phyloP scores from a whole-genome alignment of 2,888 invertebrate genomes.

The Clusia tigrina region DNA sequence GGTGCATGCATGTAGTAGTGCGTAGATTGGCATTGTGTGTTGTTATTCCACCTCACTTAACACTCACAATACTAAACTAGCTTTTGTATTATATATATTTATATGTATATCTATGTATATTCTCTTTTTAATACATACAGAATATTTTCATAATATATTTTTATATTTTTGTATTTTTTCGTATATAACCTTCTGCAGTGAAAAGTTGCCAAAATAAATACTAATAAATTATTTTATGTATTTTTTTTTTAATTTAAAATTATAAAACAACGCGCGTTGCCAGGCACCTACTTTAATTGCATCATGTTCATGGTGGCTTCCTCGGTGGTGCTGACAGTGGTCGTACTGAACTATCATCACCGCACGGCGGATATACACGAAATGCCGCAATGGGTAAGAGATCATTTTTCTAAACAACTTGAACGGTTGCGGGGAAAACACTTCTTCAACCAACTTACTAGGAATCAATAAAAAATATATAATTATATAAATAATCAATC shows the following conservation, averaged over 20 bases:
- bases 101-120: neutral
- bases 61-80: neutral
- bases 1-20: neutral
- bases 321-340: constrained; percentile 95
- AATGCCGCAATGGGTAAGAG: constrained; percentile 97
- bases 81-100: neutral
- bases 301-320: constrained; percentile 99
- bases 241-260: constrained; percentile 29
- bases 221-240: constrained; percentile 38
- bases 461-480: too few relatives aligned
- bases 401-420: too few relatives aligned
- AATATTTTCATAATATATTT: constrained; percentile 1
- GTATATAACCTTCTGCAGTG: too few relatives aligned
- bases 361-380: constrained; percentile 95
- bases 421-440: too few relatives aligned
- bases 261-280: constrained; percentile 17
- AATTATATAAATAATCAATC: too few relatives aligned
- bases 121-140: neutral
- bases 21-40: constrained; percentile 2
- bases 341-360: constrained; percentile 97
- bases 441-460: too few relatives aligned
- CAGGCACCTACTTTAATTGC: constrained; percentile 99
- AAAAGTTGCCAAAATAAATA: constrained; percentile 10
- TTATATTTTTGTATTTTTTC: constrained; percentile 4
- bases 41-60: neutral